Percentiles rank a stretch among this genome's conserved stretches.
Evolutionary conservation across 2,113 vertebrate genomes (phyloP).

Genomic region (Campylomormyrus numenius): DNA sequence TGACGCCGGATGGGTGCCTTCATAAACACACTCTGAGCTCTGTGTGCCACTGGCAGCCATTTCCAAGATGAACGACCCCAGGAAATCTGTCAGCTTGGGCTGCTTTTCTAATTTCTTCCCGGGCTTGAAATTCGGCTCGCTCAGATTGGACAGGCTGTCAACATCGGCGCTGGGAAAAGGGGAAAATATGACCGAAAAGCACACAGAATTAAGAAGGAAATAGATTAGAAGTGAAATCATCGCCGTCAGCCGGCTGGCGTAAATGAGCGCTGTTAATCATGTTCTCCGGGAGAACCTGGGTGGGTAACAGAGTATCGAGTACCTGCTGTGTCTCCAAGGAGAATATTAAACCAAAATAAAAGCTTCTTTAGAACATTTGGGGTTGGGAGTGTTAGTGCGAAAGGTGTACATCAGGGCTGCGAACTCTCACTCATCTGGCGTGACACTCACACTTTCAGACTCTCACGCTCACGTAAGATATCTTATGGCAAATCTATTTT

Average conservation of each 20-base stretch:
- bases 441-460: not conserved
- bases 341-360: not conserved
- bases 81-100: not conserved
- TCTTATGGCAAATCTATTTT: not conserved
- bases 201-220: not conserved
- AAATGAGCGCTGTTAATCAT: not conserved
- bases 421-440: not conserved
- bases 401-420: not conserved
- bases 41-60: not conserved
- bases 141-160: not conserved
- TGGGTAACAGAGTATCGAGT: not conserved
- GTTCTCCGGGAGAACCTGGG: not conserved
- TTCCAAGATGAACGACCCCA: not conserved
- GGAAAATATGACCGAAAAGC: not conserved
- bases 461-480: not conserved
- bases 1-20: not conserved
- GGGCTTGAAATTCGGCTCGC: not conserved
- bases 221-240: not conserved
- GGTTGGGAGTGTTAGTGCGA: not conserved
- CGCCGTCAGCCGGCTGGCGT: not conserved
- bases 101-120: not conserved
- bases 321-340: not conserved
- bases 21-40: not conserved
- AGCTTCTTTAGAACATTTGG: not conserved
- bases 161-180: not conserved